Evolutionary conservation across 2,113 vertebrate species (phyloP).

Genomic region (Cryptomyrus ogoouensis): DNA sequence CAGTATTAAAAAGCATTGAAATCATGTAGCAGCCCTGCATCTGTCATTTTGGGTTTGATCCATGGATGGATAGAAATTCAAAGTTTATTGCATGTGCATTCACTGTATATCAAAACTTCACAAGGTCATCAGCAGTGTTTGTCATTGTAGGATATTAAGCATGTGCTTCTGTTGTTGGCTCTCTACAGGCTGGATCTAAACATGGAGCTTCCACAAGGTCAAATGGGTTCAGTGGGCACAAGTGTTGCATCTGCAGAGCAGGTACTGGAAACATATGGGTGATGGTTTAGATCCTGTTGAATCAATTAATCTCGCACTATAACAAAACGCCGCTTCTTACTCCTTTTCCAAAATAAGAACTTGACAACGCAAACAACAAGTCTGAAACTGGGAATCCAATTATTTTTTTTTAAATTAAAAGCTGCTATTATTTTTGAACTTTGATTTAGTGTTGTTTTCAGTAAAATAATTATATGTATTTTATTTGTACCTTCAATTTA

Average conservation of each 20-base stretch:
- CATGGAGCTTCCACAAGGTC: slow-evolving; percentile 81
- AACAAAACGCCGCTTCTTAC: neutral
- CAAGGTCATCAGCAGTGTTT: neutral
- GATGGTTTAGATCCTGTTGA: neutral
- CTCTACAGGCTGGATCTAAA: slow-evolving; percentile 74
- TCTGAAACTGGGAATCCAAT: neutral
- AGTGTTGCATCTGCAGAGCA: slow-evolving; percentile 75
- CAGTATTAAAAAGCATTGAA: neutral
- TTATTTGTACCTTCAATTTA: neutral
- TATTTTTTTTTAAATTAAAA: neutral
- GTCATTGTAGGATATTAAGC: neutral
- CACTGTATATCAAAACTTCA: neutral
- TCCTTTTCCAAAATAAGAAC: neutral
- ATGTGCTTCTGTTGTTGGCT: neutral
- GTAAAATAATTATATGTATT: neutral
- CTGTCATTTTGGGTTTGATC: neutral
- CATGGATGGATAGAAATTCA: neutral
- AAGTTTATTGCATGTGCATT: neutral
- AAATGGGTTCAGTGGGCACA: slow-evolving; percentile 71
- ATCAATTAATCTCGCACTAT: neutral
- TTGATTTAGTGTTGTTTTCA: neutral
- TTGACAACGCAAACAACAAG: neutral
- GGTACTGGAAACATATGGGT: slow-evolving; percentile 45
- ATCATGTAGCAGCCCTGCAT: neutral
- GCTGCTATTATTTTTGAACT: neutral